A percentile compares a stretch with the other conserved stretches of the same genome.
Conservation (phyloP, 2,888 invertebrate genomes). For the Lithophane ornitopus region DNA sequence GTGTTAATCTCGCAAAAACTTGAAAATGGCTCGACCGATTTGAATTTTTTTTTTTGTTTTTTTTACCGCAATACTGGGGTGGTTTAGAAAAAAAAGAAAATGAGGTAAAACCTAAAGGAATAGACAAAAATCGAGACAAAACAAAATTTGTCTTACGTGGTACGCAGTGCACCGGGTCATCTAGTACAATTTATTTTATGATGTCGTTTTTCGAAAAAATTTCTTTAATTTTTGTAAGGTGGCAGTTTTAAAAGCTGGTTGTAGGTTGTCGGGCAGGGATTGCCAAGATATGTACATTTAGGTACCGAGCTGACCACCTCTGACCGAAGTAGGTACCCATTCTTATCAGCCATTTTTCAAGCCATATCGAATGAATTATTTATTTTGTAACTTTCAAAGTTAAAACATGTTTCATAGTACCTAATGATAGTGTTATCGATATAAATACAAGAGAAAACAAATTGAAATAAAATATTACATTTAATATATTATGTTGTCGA, state of each 20-base stretch:
- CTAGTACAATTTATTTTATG: background rate
- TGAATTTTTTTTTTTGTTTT: too few relatives aligned
- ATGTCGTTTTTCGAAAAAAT: background rate
- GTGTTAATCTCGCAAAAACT: too few relatives aligned
- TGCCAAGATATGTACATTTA: background rate
- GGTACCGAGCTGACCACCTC: background rate
- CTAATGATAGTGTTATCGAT: slow-evolving; percentile 44
- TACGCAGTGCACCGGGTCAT: too few relatives aligned
- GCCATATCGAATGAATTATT: slow-evolving; percentile 40
- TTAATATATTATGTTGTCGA: slow-evolving; percentile 39
- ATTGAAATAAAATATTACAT: slow-evolving; percentile 58
- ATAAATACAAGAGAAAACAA: slow-evolving; percentile 55
- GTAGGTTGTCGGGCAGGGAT: background rate
- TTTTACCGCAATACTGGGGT: too few relatives aligned
- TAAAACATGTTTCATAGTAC: slow-evolving; percentile 32
- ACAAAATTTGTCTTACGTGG: too few relatives aligned
- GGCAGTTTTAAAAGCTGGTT: background rate
- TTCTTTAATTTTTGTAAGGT: background rate
- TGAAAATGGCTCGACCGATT: too few relatives aligned
- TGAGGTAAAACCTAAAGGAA: too few relatives aligned
- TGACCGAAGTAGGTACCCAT: background rate
- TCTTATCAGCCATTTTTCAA: slow-evolving; percentile 25
- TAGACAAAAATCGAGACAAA: too few relatives aligned
- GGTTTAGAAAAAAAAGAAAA: too few relatives aligned
- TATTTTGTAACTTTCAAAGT: slow-evolving; percentile 28